Base-by-base conservation (phyloP, 2,113 vertebrate genomes). In the Larimichthys crocea region DNA sequence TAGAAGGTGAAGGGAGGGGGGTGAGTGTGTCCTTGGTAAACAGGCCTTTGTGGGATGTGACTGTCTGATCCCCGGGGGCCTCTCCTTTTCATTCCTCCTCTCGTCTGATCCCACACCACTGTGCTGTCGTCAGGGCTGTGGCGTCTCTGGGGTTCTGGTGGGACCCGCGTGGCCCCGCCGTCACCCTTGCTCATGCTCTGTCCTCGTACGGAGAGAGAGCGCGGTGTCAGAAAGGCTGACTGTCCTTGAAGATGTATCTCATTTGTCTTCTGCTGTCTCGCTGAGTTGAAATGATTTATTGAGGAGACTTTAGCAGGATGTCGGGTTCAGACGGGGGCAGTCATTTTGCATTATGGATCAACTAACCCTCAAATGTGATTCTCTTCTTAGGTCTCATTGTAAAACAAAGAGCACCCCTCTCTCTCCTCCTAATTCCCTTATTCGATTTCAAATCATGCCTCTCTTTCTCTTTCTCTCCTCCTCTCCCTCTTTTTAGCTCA, bases 21-120 rank as follows among this genome's bases (percentile, higher is more conserved):
- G 50, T 46, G 24, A 93, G 92, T 93, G 88, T 95, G 90, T 94
- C 90, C 91, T 93, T 80, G 87, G 93, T 94, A 94, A 95, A 95
- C 93, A 94, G 75, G 88, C 84, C 91, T 93, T 94, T 95, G 92
- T 94, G 92, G 82, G 91, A 93, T 89, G 90, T 93, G 93, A 93
- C 94, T 92, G 92, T 93, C 93, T 94, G 90, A 92, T 93, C 91
- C 92, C 90, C 49, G 46, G 81, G 91, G 90, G 83, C 93, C 88
- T 89, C 86, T 91, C 74, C 84, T 87, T 87, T 86, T 91, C 82
- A 85, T 80, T 88, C 76, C 53, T 73, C 56, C 57, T 62, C 79
- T 66, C 53, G 52, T 84, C 83, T 91, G 78, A 80, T 92, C 87
- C 85, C 78, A 79, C 84, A 89, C 74, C 82, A 86, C 48, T 31